Evolutionary conservation across 1,140 invertebrate species (phyloP), one percentile per base, ranked within the genome.

Genomic region (Hypsibius dujardini): DNA sequence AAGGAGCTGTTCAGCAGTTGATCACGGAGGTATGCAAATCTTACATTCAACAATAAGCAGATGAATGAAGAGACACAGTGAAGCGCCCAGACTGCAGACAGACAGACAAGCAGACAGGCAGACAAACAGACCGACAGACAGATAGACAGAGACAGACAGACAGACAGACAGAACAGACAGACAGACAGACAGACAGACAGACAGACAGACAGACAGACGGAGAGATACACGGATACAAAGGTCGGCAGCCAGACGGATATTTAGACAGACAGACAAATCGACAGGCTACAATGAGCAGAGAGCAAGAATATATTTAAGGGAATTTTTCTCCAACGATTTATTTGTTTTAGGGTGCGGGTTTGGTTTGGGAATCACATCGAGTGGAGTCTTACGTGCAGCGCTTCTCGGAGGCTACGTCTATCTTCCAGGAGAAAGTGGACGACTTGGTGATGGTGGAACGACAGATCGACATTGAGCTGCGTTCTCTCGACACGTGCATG

Each of bases 331-430:
- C 46, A 59, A 71, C n/a, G 2, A 56, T 70, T 73, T 72, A 2
- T 72, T 73, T 74, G 72, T 56, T 78, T 70, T 75, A 85, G 81
- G 93, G 94, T 46, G 89, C 93, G 77, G 87, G 87, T 14, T 81
- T 97, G 3, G 90, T 94, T 1, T 99, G 96, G 95, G 95, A 98
- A 77, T 97, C 94, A 2, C 98, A 95, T 81, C 98, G 97, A 80
- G 82, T 98, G n/a, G 92, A 95, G 81, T 89, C 90, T 0, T 98
- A 95, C 79, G 94, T 98, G 0, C 89, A 95, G 79, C 88, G 90
- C 74, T 83, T 98, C 28, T 92, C 94, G 14, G 95, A 99, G 79
- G 86, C 87, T 46, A 89, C 96, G 0, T 89, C 94, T 59, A 87
- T 87, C 73, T 98, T 96, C 82, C 92, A 98, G 84, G 93, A 96